These are phyloP conservation scores for Babyrousa celebensis DNA, from an alignment of 2,797 vertebrate species.

Conservation along the genomic window DNA sequence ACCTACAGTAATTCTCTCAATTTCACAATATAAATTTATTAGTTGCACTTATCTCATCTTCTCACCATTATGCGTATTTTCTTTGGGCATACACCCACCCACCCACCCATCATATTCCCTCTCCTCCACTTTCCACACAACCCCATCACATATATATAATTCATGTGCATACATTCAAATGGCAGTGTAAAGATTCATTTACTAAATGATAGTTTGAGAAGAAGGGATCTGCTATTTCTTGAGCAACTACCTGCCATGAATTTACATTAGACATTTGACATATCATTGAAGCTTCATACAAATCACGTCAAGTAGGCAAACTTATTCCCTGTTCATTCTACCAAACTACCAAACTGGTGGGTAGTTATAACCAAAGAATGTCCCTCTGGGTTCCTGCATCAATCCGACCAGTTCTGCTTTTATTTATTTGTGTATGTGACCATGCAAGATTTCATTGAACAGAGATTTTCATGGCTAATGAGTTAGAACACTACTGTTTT, in stretches of 20 bases:
- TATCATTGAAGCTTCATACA: neutral
- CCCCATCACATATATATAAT: neutral
- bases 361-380: neutral
- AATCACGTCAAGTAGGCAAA: neutral
- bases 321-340: neutral
- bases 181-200: neutral
- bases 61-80: conserved; percentile 25
- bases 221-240: conserved; percentile 5
- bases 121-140: too few species aligned
- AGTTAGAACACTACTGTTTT: conserved; percentile 39
- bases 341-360: neutral
- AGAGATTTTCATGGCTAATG: conserved; percentile 10
- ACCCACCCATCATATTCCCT: neutral
- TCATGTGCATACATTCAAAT: neutral
- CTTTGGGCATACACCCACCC: neutral
- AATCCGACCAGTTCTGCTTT: neutral
- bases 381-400: neutral
- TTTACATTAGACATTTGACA: neutral
- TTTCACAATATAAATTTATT: conserved; percentile 54
- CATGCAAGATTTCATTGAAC: conserved; percentile 52
- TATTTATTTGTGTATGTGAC: conserved; percentile 39
- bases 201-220: conserved; percentile 1
- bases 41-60: neutral
- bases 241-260: neutral
- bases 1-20: conserved; percentile 8